Evolutionary conservation across 2,113 vertebrate genomes (phyloP), one percentile per base, ranked within the genome.

Genomic region (Zapornia atra): DNA sequence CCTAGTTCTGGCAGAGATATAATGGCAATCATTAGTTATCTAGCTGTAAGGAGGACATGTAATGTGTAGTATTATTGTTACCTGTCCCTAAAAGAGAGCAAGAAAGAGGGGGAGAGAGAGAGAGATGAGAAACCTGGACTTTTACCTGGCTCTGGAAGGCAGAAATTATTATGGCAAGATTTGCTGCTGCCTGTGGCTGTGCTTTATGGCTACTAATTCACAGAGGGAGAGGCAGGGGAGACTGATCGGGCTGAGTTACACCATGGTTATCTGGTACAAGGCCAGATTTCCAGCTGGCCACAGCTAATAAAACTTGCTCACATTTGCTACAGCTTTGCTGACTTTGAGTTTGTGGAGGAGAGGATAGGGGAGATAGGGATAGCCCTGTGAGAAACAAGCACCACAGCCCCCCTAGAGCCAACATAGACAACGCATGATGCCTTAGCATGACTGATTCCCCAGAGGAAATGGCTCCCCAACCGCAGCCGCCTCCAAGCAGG

Each of bases 41-140:
- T 82, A 82, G 72, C 70, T 90, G 15, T 54, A 83, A 95, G 82
- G 75, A 92, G 82, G 77, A 93, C 72, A 38, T 42, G 68, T 83
- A 94, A 97, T 94, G 82, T 66, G 89, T 72, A 88, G 76, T 83
- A 92, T 95, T 95, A 96, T 54, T 93, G 89, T 81, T 87, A 90
- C 59, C 70, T 68, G 40, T 36, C 72, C 82, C 86, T 90, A 63
- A 78, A 89, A 95, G 64, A 83, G 60, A 80, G 29, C 29, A 78
- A 71, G 83, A 85, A 86, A 85, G 42, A 61, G 36, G 9, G 31
- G 6, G 29, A 70, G 56, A 65, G 57, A 82, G 60, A 65, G 29
- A 44, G 42, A 42, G 42, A 38, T 69, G 66, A 93, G 85, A 80
- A 86, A 86, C 24, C 26, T 48, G 57, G 48, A 60, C 53, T 29